These are phyloP conservation scores for Aphelocoma californica DNA, from an alignment of 2,797 vertebrate genomes.

Conservation along the genomic window DNA sequence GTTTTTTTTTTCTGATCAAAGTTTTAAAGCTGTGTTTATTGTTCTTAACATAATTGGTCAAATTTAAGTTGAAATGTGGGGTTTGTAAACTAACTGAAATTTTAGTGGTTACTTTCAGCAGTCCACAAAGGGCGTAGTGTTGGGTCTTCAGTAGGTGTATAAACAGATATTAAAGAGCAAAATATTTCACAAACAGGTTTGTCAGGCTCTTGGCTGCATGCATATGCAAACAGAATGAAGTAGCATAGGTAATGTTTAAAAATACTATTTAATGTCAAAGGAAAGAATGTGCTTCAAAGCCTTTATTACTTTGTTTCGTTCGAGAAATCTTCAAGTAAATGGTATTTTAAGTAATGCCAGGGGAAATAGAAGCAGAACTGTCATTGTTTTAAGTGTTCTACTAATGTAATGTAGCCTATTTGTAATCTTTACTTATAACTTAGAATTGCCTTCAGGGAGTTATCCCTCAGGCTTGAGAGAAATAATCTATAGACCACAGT, in stretches of 20 bases:
- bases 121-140: background rate
- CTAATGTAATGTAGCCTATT: background rate
- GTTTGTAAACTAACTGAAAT: background rate
- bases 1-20: background rate
- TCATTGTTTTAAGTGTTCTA: background rate
- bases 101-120: background rate
- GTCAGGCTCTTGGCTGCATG: background rate
- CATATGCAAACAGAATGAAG: background rate
- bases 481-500: background rate
- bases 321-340: background rate
- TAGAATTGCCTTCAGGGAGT: background rate
- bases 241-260: background rate
- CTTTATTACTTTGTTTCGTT: background rate
- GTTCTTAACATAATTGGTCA: background rate
- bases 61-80: background rate
- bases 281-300: background rate
- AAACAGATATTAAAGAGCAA: background rate
- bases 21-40: background rate
- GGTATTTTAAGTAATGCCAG: background rate
- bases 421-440: background rate
- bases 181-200: background rate
- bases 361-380: background rate
- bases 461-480: background rate
- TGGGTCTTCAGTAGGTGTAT: background rate
- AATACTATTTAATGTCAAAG: background rate